These are phyloP conservation scores for Acanthopleura granulata DNA, from an alignment of 2,888 invertebrate species.

Conservation along the genomic window DNA sequence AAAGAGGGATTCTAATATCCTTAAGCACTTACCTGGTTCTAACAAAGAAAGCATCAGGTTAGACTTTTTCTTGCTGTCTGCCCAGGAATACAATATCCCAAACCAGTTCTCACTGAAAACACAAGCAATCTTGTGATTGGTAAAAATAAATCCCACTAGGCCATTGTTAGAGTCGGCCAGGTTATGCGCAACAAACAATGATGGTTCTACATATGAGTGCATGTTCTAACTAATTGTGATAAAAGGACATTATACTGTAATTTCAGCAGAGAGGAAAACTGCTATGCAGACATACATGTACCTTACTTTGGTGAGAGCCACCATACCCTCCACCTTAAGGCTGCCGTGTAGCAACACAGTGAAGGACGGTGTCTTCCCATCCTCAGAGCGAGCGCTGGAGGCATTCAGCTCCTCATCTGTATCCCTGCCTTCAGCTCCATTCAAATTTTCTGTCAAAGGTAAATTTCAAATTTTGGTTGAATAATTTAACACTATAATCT, in stretches of 20 bases:
- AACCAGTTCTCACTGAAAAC: constrained; percentile 82
- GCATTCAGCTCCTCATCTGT: constrained; percentile 33
- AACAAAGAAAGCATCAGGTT: constrained; percentile 91
- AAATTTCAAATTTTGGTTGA: not conserved
- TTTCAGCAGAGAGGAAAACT: too few relatives aligned
- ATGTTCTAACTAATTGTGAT: too few relatives aligned
- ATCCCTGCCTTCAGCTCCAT: constrained; percentile 38
- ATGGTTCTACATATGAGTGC: too few relatives aligned
- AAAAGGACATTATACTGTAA: too few relatives aligned
- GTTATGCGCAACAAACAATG: too few relatives aligned
- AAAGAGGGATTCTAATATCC: too few relatives aligned
- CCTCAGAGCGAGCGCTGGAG: constrained; percentile 47
- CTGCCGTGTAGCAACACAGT: constrained; percentile 95
- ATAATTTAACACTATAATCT: not conserved
- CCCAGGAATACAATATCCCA: constrained; percentile 94
- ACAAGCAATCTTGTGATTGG: not conserved
- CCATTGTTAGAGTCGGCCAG: too few relatives aligned
- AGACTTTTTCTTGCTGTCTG: constrained; percentile 91
- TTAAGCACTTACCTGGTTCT: constrained; percentile 75
- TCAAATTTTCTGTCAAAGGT: constrained; percentile 15
- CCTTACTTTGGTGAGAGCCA: constrained; percentile 86
- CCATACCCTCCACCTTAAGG: constrained; percentile 91
- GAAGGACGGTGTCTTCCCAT: constrained; percentile 84
- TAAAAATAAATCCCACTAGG: too few relatives aligned
- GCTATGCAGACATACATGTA: constrained; percentile 26